Percentiles rank a stretch among this genome's conserved stretches.
These are phyloP conservation scores for Malacoctenus gilli DNA, from an alignment of 2,797 vertebrate genomes.

Conservation along the genomic window DNA sequence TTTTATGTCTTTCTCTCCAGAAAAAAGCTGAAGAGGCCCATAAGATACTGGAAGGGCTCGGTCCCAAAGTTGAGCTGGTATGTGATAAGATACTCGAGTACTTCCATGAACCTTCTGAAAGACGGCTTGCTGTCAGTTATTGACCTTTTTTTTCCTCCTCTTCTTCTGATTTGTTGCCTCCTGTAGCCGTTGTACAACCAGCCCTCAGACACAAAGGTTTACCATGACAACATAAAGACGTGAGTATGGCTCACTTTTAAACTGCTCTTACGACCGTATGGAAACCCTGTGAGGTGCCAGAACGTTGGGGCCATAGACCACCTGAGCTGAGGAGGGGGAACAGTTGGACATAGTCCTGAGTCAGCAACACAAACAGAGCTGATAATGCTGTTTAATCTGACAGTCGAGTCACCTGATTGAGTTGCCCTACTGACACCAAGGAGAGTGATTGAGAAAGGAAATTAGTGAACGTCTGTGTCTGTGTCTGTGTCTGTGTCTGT, in stretches of 20 bases:
- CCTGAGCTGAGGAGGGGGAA: constrained; percentile 22
- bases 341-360: constrained; percentile 17
- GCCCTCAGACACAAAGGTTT: constrained; percentile 98
- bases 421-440: constrained; percentile 42
- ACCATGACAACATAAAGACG: constrained; percentile 99
- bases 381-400: constrained; percentile 57
- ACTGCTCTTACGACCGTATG: neutral
- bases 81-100: constrained; percentile 49
- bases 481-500: constrained; percentile 8
- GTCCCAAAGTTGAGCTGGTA: constrained; percentile 97
- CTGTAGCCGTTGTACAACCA: constrained; percentile 96
- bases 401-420: constrained; percentile 42
- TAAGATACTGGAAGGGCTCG: constrained; percentile 97
- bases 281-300: neutral
- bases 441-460: constrained; percentile 43
- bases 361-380: constrained; percentile 40
- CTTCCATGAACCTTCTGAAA: constrained; percentile 45
- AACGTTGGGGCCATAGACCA: neutral
- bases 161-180: constrained; percentile 1
- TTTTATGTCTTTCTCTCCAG: constrained; percentile 70
- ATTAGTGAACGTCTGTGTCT: constrained; percentile 12
- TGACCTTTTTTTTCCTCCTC: neutral
- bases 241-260: constrained; percentile 82
- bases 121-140: neutral
- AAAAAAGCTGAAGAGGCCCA: constrained; percentile 99